Evolutionary conservation across 2,113 vertebrate genomes (phyloP), one percentile per base, ranked within the genome.

Genomic region (Puffinus mauretanicus): DNA sequence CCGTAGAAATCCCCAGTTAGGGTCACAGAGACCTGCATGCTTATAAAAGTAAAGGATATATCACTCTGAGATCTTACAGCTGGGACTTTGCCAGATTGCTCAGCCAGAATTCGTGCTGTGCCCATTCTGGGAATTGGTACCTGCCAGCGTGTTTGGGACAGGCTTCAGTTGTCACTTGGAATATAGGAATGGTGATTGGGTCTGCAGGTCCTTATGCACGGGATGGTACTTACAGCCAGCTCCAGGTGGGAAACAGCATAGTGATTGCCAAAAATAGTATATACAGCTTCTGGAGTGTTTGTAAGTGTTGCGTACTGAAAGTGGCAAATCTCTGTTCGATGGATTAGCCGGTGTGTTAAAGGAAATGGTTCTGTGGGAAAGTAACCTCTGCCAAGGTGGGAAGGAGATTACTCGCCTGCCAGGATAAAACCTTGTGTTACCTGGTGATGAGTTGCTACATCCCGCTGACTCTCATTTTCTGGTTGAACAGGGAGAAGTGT

Each of bases 261-360:
- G 8, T 1, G 38, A 3, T 49, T 42, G 26, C 54, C 52, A 5
- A 8, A 29, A 55, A 7, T 17, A 61, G 49, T 5, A 7, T 7
- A 0, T 1, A 0, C 12, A 34, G 46, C 36, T 65, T 4, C 2
- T 22, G 71, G 64, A 6, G 5, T 4, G n/a, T 15, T 51, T 44
- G 1, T 7, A 9, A 55, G 34, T 6, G 47, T 7, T 15, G 25
- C 0, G 0, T 26, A 1, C 29, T 8, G 47, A 25, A 27, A 66
- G 58, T 58, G 7, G 57, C 30, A 13, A 21, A 47, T 34, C 51
- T 55, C 27, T 3, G 24, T 6, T 12, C 0, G 1, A 4, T 40
- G 66, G 65, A 24, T 72, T 26, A 49, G 26, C 36, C 7, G 7
- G 13, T 0, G 1, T 9, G 18, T 46, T 36, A 15, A 70, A 40